phyloP scores from a whole-genome alignment of 2,113 vertebrate genomes.

The Bos javanicus region DNA sequence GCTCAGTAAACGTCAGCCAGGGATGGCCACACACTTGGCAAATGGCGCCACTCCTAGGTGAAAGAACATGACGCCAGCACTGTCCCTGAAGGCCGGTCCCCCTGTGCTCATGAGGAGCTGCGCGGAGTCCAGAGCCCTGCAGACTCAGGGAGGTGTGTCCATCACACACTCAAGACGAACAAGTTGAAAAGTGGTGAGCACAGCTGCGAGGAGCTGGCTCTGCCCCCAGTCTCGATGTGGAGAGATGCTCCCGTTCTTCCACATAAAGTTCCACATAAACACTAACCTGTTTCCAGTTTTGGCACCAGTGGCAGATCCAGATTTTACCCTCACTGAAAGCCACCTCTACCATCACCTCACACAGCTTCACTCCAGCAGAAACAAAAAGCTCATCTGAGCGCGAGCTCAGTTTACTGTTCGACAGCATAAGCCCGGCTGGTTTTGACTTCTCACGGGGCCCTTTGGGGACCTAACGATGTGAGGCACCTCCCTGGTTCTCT shows the following conservation, averaged over 20 bases:
- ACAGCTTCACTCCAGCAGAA: not conserved
- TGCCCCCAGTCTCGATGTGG: not conserved
- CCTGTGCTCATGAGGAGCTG: not conserved
- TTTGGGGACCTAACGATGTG: not conserved
- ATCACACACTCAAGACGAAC: rapidly evolving
- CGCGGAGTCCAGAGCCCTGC: not conserved
- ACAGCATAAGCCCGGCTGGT: not conserved
- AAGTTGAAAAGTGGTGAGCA: not conserved
- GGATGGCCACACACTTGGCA: not conserved
- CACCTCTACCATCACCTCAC: rapidly evolving
- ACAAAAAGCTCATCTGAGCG: not conserved
- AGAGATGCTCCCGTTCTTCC: not conserved
- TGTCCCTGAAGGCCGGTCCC: not conserved
- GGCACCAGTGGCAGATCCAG: rapidly evolving
- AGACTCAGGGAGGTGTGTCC: not conserved
- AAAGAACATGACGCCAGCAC: not conserved
- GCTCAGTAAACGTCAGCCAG: not conserved
- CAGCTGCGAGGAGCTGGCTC: not conserved
- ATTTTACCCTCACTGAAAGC: not conserved
- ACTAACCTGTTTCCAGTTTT: rapidly evolving
- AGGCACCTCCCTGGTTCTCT: not conserved
- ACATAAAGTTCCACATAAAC: not conserved
- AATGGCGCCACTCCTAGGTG: rapidly evolving
- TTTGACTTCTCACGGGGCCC: not conserved
- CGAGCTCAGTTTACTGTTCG: no score